Base-by-base conservation (phyloP, 2,797 vertebrate genomes). In the Xenentodon cancila region DNA sequence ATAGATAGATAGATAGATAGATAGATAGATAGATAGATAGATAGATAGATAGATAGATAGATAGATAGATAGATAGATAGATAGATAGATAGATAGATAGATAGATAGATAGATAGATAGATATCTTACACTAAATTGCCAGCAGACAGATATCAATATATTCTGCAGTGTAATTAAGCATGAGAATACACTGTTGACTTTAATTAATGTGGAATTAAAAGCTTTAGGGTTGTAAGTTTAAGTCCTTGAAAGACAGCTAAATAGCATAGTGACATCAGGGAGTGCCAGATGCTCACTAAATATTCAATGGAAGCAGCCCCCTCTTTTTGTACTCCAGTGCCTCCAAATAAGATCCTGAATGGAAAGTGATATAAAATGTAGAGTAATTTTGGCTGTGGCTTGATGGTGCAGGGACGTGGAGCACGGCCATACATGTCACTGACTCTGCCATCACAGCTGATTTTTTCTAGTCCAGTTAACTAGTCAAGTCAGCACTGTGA, bases 261-360 rank as follows among this genome's bases (percentile, higher is more conserved):
- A 93, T 92, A 92, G 92, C 90, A 91, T 91, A 91, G 93, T 94
- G 95, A 94, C 93, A 95, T 75, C 88, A 91, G 89, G 90, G 90
- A 94, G 90, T 86, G 86, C 91, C 94, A 95, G 93, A 93, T 96
- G 95, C 90, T 88, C 81, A 62, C 74, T 82, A 78, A 89, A 80
- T 79, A 87, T 84, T 81, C 68, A 53, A 57, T 61, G 57, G 80
- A 82, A 77, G 74, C 64, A 51, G 74, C 32, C 32, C 32, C 32
- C 32, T 9, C 80, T 58, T 72, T 65, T 68, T 55, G 54, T 25
- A 54, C 58, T 77, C 54, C 77, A 66, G 77, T 62, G 75, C 77
- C 75, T 79, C 64, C 63, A 73, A 84, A 84, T 62, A 79, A 86
- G 82, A 81, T 66, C 75, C 51, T 49, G 69, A 71, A 82, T 86